Percentiles rank a stretch among this genome's conserved stretches.
phyloP scores from a whole-genome alignment of 2,113 vertebrate genomes.

The Gallinago jamesoni region DNA sequence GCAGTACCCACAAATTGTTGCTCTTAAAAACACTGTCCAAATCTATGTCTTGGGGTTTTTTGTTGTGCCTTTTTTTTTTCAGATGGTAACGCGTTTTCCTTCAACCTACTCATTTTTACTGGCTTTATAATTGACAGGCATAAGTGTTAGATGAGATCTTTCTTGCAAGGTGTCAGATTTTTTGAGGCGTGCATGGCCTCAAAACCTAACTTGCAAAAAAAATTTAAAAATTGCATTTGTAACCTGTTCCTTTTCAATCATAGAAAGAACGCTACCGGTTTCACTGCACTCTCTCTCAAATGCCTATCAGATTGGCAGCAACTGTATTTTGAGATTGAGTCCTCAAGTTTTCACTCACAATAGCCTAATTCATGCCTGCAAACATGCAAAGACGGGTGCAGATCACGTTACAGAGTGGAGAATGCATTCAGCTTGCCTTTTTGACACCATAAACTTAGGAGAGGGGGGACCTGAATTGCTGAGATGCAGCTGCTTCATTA shows the following conservation, averaged over 20 bases:
- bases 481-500: not conserved
- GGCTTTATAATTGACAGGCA: not conserved
- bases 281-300: not conserved
- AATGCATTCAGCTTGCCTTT: not conserved
- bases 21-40: not conserved
- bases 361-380: not conserved
- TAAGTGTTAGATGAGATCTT: not conserved
- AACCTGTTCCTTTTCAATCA: not conserved
- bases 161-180: not conserved
- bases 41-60: not conserved
- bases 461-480: not conserved
- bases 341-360: not conserved
- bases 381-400: not conserved
- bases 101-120: not conserved
- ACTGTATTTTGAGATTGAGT: not conserved
- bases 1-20: not conserved
- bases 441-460: not conserved
- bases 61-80: not conserved
- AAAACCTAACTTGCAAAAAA: not conserved
- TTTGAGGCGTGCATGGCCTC: not conserved
- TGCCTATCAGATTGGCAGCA: not conserved
- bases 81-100: not conserved
- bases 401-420: not conserved
- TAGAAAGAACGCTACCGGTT: not conserved
- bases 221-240: not conserved